phyloP scores from a whole-genome alignment of 2,113 vertebrate species.

The Beaufortia kweichowensis region DNA sequence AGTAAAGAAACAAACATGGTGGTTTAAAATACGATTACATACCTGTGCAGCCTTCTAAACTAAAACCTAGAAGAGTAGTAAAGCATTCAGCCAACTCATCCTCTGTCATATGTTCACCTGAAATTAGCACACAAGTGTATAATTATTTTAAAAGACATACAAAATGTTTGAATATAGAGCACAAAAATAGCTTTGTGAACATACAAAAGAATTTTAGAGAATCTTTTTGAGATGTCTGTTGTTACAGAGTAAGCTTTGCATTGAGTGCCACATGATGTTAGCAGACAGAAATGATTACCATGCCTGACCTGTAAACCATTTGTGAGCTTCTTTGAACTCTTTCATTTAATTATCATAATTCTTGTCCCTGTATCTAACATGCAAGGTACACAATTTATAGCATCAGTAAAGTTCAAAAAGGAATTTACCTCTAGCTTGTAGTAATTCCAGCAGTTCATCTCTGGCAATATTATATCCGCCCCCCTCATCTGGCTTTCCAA shows the following conservation, averaged over 20 bases:
- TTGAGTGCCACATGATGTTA: not conserved
- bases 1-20: not conserved
- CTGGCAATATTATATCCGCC: slow-evolving; percentile 71
- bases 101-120: slow-evolving; percentile 89
- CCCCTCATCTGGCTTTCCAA: slow-evolving; percentile 70
- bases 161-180: too few relatives aligned
- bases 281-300: not conserved
- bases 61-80: slow-evolving; percentile 72
- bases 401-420: not conserved
- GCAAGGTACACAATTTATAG: not conserved
- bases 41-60: slow-evolving; percentile 67
- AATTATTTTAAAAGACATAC: too few relatives aligned
- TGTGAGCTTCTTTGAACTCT: not conserved
- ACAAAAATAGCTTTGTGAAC: too few relatives aligned
- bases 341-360: not conserved
- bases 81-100: slow-evolving; percentile 83
- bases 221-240: not conserved
- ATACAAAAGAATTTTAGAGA: not conserved
- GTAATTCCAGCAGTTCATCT: slow-evolving; percentile 78
- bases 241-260: not conserved
- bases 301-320: not conserved
- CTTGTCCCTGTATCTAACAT: not conserved
- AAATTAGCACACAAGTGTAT: slow-evolving; percentile 25
- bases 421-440: slow-evolving; percentile 80
- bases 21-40: slow-evolving; percentile 41